Evolutionary conservation across 2,797 vertebrate genomes (phyloP), one percentile per base, ranked within the genome.

Genomic region (Danio tinwini): DNA sequence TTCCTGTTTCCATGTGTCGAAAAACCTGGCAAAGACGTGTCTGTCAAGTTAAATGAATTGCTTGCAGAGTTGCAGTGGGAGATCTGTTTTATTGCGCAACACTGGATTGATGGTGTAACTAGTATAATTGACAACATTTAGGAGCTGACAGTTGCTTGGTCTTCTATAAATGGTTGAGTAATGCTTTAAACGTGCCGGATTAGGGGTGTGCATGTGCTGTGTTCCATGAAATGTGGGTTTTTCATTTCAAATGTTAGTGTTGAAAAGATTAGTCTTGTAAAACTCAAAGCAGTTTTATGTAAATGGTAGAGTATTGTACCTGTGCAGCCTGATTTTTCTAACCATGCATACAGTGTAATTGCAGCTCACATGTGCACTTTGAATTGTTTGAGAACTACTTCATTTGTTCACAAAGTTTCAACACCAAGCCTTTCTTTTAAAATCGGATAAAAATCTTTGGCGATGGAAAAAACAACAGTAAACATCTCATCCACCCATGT

Each of bases 81-180:
- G 56, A 58, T 77, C 13, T 68, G 5, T 49, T 76, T 45, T 29
- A 9, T 29, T 64, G 53, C 59, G 64, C 53, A 77, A 58, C 55
- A 39, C n/a, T 59, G 53, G 40, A 45, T n/a, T 17, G 6, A 47
- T 77, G 53, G 64, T 59, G 64, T 69, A 59, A 40, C 21, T 16
- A 16, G 53, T 59, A 16, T 50, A 69, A 69, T 40, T 69, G 21
- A 68, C 42, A 14, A 21, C 64, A 77, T 39, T 77, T 69, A 39
- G n/a, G 52, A 17, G 29, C 44, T 40, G 53, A 58, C 42, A 59
- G 75, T 59, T 69, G 75, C 17, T 37, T 76, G 11, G 53, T 42
- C 21, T 5, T 76, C 52, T 39, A 29, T 47, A 5, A 21, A 8
- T 1, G 11, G 42, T 16, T 69, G 29, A 77, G 50, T 77, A 40